Evolutionary conservation across 1,140 invertebrate species (phyloP).

Genomic region (Vollenhovia emeryi): DNA sequence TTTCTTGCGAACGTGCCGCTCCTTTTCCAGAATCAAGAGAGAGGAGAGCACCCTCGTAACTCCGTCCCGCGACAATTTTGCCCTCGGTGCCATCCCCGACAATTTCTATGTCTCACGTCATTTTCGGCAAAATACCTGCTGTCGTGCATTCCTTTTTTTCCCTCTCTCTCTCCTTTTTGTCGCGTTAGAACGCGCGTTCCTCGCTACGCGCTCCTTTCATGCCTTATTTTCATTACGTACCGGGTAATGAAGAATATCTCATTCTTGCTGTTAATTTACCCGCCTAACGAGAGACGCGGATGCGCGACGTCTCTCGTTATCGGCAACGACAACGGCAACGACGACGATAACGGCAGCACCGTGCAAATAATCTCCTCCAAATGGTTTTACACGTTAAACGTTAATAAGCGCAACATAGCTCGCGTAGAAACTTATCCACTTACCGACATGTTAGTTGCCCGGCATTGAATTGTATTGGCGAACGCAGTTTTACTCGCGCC

Average conservation of each 20-base stretch:
- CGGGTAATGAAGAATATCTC: constrained; percentile 61
- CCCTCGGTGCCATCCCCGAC: not conserved
- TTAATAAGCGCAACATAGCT: constrained; percentile 26
- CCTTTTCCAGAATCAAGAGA: constrained; percentile 10
- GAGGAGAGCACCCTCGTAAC: constrained; percentile 35
- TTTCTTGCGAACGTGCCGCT: constrained; percentile 31
- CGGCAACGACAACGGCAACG: not conserved
- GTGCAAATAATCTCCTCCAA: constrained; percentile 33
- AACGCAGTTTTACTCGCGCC: constrained; percentile 14
- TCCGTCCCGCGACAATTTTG: constrained; percentile 63
- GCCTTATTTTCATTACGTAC: not conserved
- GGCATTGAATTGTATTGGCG: constrained; percentile 26
- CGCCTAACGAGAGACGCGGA: not conserved
- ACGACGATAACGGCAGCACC: not conserved
- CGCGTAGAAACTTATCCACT: constrained; percentile 29
- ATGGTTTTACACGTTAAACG: constrained; percentile 27
- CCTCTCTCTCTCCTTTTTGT: not conserved
- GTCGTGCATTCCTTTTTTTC: not conserved
- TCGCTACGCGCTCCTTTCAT: constrained; percentile 5
- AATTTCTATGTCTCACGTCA: constrained; percentile 7
- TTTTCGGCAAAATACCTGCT: constrained; percentile 41
- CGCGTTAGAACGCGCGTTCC: constrained; percentile 23
- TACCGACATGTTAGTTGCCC: constrained; percentile 8
- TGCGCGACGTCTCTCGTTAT: not conserved
- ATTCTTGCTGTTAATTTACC: constrained; percentile 30